Evolutionary conservation across 2,113 vertebrate species (phyloP).

Genomic region (Tonatia bakeri): DNA sequence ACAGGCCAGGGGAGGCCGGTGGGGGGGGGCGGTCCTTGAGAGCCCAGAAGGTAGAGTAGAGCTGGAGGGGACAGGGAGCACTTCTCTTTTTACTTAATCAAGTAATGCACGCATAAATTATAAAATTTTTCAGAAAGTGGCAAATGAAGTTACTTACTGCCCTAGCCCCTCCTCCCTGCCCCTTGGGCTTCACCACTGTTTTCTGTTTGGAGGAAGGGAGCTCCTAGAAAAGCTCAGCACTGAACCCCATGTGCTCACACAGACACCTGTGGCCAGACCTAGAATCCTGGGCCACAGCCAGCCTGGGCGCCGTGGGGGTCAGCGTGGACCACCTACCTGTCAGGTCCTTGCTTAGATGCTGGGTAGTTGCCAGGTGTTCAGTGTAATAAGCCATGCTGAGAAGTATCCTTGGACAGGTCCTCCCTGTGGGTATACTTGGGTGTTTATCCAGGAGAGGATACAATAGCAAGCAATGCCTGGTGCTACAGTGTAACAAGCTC

Average conservation of each 20-base stretch:
- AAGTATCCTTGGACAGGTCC: neutral
- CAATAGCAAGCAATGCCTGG: neutral
- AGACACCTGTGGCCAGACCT: neutral
- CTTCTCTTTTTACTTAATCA: neutral
- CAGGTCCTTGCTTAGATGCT: neutral
- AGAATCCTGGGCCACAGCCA: neutral
- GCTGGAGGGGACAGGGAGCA: neutral
- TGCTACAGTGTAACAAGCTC: constrained; percentile 16
- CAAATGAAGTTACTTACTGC: neutral
- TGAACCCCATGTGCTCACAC: neutral
- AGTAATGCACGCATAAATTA: neutral
- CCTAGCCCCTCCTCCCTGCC: neutral
- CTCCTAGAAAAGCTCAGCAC: neutral
- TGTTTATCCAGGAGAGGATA: neutral
- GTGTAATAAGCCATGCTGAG: accelerated
- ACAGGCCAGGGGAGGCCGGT: neutral
- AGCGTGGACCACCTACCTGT: neutral
- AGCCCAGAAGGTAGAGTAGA: neutral
- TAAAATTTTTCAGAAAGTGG: neutral
- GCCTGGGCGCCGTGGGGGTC: neutral
- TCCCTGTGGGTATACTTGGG: accelerated
- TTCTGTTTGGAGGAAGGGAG: neutral
- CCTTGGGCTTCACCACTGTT: neutral
- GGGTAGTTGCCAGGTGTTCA: neutral
- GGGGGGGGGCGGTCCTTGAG: neutral